phyloP scores from a whole-genome alignment of 64 coral and sea anemone genomes.

The Porites lutea region DNA sequence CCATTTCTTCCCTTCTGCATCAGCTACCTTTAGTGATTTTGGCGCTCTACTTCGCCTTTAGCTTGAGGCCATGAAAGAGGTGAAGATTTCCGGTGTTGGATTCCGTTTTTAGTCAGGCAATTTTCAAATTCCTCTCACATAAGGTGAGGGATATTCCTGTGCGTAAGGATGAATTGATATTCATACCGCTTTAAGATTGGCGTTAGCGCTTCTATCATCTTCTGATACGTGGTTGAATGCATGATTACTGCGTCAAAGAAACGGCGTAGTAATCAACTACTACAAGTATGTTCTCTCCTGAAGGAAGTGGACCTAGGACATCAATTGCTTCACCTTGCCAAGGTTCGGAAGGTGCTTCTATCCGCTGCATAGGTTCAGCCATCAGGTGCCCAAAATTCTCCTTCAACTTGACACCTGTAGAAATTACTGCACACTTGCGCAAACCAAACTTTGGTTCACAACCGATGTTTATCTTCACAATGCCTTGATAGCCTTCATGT shows the following conservation, averaged over 20 bases:
- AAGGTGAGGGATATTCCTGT: not conserved
- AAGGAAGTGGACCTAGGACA: conserved; percentile 24
- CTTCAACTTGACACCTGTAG: conserved; percentile 63
- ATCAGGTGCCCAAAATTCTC: conserved; percentile 37
- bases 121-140: not conserved
- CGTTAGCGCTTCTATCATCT: conserved; percentile 12
- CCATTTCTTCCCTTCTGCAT: too few species aligned
- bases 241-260: conserved; percentile 17
- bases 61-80: too few species aligned
- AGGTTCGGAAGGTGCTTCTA: not conserved
- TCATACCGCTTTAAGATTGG: not conserved
- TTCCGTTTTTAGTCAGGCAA: not conserved
- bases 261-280: conserved; percentile 36
- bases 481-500: conserved; percentile 70
- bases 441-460: conserved; percentile 57
- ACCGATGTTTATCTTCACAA: conserved; percentile 56
- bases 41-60: too few species aligned
- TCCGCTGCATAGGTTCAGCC: conserved; percentile 33
- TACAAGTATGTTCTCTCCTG: not conserved
- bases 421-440: conserved; percentile 33
- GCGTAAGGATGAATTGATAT: not conserved
- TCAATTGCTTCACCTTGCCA: conserved; percentile 18
- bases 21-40: too few species aligned
- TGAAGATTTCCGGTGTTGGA: not conserved
- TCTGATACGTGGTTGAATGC: conserved; percentile 12